These are phyloP conservation scores for Scarus forsteni DNA, from an alignment of 2,797 vertebrate genomes.

Conservation along the genomic window DNA sequence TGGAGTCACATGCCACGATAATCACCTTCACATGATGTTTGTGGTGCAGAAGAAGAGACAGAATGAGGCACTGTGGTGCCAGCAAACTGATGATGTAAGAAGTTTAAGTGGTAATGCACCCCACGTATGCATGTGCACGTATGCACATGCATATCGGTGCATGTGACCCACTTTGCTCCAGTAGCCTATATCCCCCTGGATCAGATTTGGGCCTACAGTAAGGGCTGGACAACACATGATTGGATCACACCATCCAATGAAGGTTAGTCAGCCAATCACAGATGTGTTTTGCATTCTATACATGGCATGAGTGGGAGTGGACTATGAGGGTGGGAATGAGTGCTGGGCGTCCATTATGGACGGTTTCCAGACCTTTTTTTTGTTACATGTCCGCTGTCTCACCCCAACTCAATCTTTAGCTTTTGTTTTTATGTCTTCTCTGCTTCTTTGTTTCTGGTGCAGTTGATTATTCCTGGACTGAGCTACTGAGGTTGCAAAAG, in stretches of 20 bases:
- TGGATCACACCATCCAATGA: slow-evolving; percentile 71
- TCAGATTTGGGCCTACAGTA: slow-evolving; percentile 14
- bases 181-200: slow-evolving; percentile 5
- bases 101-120: slow-evolving; percentile 23
- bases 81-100: slow-evolving; percentile 32
- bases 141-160: not conserved
- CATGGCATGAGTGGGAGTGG: slow-evolving; percentile 43
- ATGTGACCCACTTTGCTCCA: slow-evolving; percentile 5
- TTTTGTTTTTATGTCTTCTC: slow-evolving; percentile 13
- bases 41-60: slow-evolving; percentile 9
- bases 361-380: slow-evolving; percentile 70
- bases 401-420: not conserved
- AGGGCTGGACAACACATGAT: slow-evolving; percentile 37
- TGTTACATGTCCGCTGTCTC: not conserved
- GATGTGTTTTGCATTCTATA: slow-evolving; percentile 14
- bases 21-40: slow-evolving; percentile 38
- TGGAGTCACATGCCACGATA: slow-evolving; percentile 43
- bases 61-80: slow-evolving; percentile 26
- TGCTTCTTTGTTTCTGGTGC: not conserved
- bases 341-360: slow-evolving; percentile 41
- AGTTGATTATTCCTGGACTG: slow-evolving; percentile 18
- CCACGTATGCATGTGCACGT: slow-evolving; percentile 9
- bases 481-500: slow-evolving; percentile 10
- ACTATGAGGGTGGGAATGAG: slow-evolving; percentile 34
- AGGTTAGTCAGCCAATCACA: slow-evolving; percentile 65